These are phyloP conservation scores for Chionis minor DNA, from an alignment of 2,113 vertebrate genomes.

Conservation along the genomic window DNA sequence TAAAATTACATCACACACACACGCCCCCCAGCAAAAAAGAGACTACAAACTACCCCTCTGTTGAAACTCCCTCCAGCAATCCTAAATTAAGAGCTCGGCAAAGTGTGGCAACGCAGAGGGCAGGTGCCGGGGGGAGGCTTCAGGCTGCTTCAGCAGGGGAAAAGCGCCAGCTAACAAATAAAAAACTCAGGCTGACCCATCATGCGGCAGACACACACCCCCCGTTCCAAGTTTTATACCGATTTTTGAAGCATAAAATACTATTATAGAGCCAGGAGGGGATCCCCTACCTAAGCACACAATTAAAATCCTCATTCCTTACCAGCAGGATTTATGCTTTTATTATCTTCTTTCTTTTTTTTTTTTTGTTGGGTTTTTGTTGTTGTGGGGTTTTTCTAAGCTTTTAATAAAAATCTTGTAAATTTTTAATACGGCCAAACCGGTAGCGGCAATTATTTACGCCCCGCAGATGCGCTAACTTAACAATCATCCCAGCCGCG, in stretches of 20 bases:
- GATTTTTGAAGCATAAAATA: neutral
- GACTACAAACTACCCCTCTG: neutral
- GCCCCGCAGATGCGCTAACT: neutral
- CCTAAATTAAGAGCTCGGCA: neutral
- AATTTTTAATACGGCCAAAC: fast-evolving
- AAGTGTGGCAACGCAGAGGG: fast-evolving
- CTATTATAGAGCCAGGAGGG: too few species aligned
- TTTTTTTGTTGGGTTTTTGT: too few species aligned
- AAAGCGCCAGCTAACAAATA: neutral
- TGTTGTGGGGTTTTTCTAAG: neutral
- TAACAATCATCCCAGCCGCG: fast-evolving
- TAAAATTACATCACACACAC: too few species aligned
- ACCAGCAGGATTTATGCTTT: neutral
- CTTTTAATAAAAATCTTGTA: neutral
- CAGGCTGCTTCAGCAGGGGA: neutral
- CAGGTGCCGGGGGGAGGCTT: neutral
- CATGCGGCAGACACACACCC: fast-evolving
- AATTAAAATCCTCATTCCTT: neutral
- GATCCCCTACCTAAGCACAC: too few species aligned
- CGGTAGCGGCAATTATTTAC: neutral
- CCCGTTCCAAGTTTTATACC: neutral
- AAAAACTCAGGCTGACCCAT: neutral
- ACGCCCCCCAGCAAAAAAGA: too few species aligned
- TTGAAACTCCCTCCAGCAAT: too few species aligned
- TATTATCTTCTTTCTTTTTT: neutral